Base-by-base conservation (phyloP, 1,140 invertebrate species). In the Musca vetustissima region DNA sequence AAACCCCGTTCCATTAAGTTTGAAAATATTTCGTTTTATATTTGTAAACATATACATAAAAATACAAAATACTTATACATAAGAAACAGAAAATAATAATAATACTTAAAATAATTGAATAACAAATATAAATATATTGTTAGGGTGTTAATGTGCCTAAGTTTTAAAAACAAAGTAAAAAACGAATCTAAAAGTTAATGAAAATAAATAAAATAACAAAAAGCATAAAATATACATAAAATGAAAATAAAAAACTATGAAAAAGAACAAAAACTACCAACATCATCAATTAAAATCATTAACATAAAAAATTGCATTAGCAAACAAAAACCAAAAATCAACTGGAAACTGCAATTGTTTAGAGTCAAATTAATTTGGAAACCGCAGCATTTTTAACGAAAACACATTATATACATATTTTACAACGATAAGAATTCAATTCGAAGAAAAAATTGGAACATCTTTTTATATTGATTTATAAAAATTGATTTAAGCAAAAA, bases 61-160 rank as follows among this genome's bases (percentile, higher is more conserved):
- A 22, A 22, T 21, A 55, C 4, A 9, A 22, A 22, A 59, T 59
- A 24, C 25, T n/a, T 32, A 59, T 1, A 28, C 14, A 25, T 57
- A 24, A 57, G 25, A n/a, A n/a, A 57, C 11, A 14, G 25, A 57
- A 57, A 57, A 14, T 6, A 32, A 59, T 32, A 59, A 32, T 32
- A 59, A 59, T 32, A 59, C 8, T 28, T 4, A 32, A 55, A 59
- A 21, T 32, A 59, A 43, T 43, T 43, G 36, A 43, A 43, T 11
- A 43, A 43, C 6, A 43, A 43, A 32, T 2, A n/a, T n/a, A 43
- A 43, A 32, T 59, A 59, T 59, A 59, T 59, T 59, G 55, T 59
- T 59, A 59, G 55, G 55, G 55, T 59, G 55, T 59, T 59, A 59
- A 59, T 59, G 55, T 59, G 55, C 55, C 55, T 59, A 59, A 59